Conservation (phyloP, 2,888 invertebrate genomes). For the Osmoderma eremita region DNA sequence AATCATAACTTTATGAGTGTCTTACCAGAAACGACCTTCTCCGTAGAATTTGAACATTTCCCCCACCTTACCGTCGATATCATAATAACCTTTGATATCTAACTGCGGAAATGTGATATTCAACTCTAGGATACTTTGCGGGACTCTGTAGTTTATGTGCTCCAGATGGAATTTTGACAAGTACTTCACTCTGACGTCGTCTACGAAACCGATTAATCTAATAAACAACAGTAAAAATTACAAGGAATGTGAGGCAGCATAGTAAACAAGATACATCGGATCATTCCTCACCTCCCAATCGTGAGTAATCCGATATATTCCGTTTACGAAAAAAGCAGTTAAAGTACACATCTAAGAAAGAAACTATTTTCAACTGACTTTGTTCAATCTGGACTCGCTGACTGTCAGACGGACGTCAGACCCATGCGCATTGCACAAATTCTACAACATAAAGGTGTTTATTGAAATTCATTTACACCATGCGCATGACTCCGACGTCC, state of each 20-base stretch:
- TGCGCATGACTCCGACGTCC: too few relatives aligned
- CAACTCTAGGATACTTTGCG: constrained; percentile 57
- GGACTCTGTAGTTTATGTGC: constrained; percentile 57
- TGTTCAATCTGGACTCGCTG: too few relatives aligned
- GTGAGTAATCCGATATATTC: too few relatives aligned
- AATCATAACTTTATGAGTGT: neutral
- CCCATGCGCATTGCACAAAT: too few relatives aligned
- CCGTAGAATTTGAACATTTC: constrained; percentile 59
- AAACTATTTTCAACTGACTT: too few relatives aligned
- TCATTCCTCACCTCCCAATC: too few relatives aligned
- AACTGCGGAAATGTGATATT: constrained; percentile 61
- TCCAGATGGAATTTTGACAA: constrained; percentile 61
- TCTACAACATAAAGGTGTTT: neutral
- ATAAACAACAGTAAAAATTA: neutral
- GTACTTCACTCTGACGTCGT: constrained; percentile 59
- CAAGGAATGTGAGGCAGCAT: too few relatives aligned
- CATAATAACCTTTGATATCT: constrained; percentile 60
- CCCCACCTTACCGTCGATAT: constrained; percentile 59
- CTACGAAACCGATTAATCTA: constrained; percentile 59
- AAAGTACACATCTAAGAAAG: too few relatives aligned
- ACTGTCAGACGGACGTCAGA: too few relatives aligned
- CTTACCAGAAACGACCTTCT: constrained; percentile 62
- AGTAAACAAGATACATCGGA: too few relatives aligned
- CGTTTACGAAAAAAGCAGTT: too few relatives aligned
- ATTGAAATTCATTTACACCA: neutral